phyloP scores from a whole-genome alignment of 2,113 vertebrate species.

The Brachyhypopomus gauderio region DNA sequence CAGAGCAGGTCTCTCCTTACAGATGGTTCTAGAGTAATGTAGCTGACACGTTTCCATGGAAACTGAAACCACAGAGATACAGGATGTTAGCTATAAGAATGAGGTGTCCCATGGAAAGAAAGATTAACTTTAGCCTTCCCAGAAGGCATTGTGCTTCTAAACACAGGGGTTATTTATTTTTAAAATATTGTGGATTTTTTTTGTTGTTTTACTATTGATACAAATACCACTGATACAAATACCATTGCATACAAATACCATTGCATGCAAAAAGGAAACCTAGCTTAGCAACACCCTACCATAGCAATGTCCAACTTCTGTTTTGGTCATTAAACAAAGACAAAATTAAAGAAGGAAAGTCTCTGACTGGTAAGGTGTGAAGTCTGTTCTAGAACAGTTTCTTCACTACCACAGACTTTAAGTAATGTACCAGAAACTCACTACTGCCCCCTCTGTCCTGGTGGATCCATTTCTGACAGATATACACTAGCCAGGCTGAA shows the following conservation, averaged over 20 bases:
- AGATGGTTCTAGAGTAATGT: background rate
- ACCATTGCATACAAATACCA: background rate
- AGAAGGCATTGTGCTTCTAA: conserved; percentile 13
- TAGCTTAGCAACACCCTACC: background rate
- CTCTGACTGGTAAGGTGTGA: too few species aligned
- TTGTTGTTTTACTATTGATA: background rate
- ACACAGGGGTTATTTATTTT: background rate
- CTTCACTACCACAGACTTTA: too few species aligned
- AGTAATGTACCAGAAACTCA: too few species aligned
- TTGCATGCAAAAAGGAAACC: background rate
- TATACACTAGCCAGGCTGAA: too few species aligned
- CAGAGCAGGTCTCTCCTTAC: background rate
- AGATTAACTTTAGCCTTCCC: background rate
- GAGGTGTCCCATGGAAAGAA: conserved; percentile 1
- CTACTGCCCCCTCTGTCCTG: too few species aligned
- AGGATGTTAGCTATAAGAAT: background rate
- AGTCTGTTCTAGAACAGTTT: too few species aligned
- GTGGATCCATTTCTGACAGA: too few species aligned
- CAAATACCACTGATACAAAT: too few species aligned
- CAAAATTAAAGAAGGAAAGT: too few species aligned
- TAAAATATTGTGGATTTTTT: background rate
- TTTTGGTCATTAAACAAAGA: too few species aligned
- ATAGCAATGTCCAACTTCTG: background rate
- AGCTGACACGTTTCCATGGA: conserved; percentile 29
- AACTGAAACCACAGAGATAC: conserved; percentile 28